Evolutionary conservation across 2,113 vertebrate species (phyloP).

Genomic region (Saimiri boliviensis): DNA sequence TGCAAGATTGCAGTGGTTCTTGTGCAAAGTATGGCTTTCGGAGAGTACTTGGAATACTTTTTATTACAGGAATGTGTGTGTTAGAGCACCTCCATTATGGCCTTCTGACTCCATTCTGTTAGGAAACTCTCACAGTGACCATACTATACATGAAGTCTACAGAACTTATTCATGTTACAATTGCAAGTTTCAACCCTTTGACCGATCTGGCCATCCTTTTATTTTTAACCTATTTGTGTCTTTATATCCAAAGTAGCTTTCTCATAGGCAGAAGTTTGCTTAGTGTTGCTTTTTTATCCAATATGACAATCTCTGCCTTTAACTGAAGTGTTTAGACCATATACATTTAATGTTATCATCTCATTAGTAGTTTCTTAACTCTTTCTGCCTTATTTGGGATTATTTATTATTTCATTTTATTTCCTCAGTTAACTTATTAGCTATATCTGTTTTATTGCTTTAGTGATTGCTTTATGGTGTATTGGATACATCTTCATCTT

Average conservation of each 20-base stretch:
- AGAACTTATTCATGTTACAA: background rate
- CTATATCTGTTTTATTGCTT: background rate
- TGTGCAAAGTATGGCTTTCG: background rate
- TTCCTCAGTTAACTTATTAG: background rate
- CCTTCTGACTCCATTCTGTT: background rate
- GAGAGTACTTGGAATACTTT: background rate
- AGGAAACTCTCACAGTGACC: background rate
- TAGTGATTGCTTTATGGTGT: background rate
- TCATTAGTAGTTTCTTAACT: background rate
- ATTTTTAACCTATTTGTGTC: background rate
- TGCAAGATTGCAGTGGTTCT: background rate
- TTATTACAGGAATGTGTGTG: background rate
- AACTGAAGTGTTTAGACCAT: background rate
- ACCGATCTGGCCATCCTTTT: background rate
- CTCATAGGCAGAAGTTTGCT: background rate
- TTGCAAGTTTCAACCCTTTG: background rate
- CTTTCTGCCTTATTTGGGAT: background rate
- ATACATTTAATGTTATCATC: background rate
- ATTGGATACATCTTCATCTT: background rate
- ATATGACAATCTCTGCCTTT: background rate
- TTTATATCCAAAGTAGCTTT: background rate
- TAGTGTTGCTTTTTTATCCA: background rate
- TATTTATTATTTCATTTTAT: background rate
- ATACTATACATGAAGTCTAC: background rate
- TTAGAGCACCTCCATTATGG: background rate